A percentile compares a stretch with the other conserved stretches of the same genome.
phyloP scores from a whole-genome alignment of 2,113 vertebrate genomes.

The Mormyrus iriodes region DNA sequence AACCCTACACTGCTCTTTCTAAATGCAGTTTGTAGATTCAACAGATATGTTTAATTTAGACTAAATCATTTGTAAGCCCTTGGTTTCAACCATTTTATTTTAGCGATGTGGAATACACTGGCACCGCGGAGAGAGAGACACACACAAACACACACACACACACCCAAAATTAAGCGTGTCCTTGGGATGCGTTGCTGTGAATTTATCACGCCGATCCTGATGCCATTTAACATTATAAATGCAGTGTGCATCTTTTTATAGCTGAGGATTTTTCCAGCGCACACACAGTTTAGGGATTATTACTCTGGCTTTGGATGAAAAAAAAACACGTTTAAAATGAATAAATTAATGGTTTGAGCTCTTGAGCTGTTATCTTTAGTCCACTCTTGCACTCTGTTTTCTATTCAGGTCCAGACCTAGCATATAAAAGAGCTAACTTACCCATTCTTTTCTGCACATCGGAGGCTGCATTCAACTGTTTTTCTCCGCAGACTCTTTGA shows the following conservation, averaged over 20 bases:
- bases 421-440: constrained; percentile 81
- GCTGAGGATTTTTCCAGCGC: neutral
- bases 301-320: constrained; percentile 17
- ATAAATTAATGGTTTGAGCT: constrained; percentile 45
- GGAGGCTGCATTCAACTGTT: constrained; percentile 99
- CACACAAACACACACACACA: too few relatives aligned
- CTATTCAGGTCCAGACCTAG: constrained; percentile 59
- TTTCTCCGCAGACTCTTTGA: constrained; percentile 78
- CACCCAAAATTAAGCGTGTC: neutral
- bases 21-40: constrained; percentile 1
- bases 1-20: neutral
- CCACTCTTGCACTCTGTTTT: constrained; percentile 47
- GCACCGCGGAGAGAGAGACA: too few relatives aligned
- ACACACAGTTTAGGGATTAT: neutral
- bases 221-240: constrained; percentile 4
- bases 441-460: constrained; percentile 99
- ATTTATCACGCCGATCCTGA: neutral
- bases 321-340: constrained; percentile 42
- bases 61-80: neutral
- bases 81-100: neutral
- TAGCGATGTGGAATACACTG: neutral
- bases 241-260: neutral
- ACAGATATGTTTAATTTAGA: neutral
- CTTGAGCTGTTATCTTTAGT: constrained; percentile 41
- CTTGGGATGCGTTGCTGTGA: constrained; percentile 8